Evolutionary conservation across 2,888 invertebrate species (phyloP).

Genomic region (Abrostola triplasia): DNA sequence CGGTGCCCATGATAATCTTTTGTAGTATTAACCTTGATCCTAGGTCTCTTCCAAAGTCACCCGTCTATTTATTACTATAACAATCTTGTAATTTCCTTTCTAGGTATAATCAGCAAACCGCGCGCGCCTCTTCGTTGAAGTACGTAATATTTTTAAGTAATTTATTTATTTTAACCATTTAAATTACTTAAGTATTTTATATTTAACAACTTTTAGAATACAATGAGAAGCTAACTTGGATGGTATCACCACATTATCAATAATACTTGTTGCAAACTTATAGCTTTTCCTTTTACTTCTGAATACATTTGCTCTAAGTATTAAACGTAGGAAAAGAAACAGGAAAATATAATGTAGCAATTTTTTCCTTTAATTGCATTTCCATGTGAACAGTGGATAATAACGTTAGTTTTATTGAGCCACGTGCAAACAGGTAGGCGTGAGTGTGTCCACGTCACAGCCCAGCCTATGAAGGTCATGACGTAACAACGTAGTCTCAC

Average conservation of each 20-base stretch:
- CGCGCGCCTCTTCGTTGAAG: slow-evolving; percentile 86
- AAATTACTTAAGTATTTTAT: slow-evolving; percentile 31
- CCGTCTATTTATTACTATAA: slow-evolving; percentile 73
- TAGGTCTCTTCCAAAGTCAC: slow-evolving; percentile 78
- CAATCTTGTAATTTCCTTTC: slow-evolving; percentile 84
- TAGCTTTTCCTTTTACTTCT: background rate
- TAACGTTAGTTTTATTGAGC: slow-evolving; percentile 69
- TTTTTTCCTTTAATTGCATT: slow-evolving; percentile 44
- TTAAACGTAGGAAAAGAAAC: background rate
- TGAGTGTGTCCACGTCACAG: slow-evolving; percentile 79
- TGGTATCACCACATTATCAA: background rate
- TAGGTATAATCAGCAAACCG: slow-evolving; percentile 88
- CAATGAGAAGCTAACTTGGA: slow-evolving; percentile 2
- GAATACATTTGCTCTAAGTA: background rate
- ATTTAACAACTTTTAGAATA: slow-evolving; percentile 27
- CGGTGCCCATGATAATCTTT: slow-evolving; percentile 84
- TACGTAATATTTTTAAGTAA: slow-evolving; percentile 78
- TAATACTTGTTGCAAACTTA: slow-evolving; percentile 2
- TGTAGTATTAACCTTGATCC: slow-evolving; percentile 82
- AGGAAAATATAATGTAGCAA: slow-evolving; percentile 20
- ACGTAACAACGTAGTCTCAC: slow-evolving; percentile 80
- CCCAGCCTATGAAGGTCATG: slow-evolving; percentile 82
- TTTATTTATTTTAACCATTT: slow-evolving; percentile 63
- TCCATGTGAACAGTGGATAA: slow-evolving; percentile 60
- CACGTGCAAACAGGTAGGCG: slow-evolving; percentile 81